Base-by-base conservation (phyloP, 2,113 vertebrate species). In the Brachyistius frenatus region DNA sequence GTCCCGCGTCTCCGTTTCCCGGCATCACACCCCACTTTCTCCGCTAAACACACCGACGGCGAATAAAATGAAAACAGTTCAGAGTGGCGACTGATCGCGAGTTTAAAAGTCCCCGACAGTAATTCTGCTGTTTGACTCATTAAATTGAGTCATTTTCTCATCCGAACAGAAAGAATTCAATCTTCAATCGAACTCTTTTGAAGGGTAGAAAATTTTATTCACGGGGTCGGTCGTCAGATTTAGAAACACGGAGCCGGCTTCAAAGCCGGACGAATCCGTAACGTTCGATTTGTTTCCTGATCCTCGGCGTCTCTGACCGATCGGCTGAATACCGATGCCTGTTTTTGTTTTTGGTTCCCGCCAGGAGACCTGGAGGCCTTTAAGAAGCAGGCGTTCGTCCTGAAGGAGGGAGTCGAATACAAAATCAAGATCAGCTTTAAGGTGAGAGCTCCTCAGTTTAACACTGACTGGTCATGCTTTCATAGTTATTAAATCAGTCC, bases 331-430 rank as follows among this genome's bases (percentile, higher is more conserved):
- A 41, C 5, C 3, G 35, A 54, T 80, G 46, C 32, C 56, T 55
- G 47, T 68, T 14, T 32, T 31, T 14, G 9, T 13, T 30, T 73
- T 52, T 41, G 31, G 7, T 56, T 81, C 56, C 11, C 37, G 46
- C 37, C 66, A 99, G 97, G 96, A 82, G 96, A 98, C 81, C 90
- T 98, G 88, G 97, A 97, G 67, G 90, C 93, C 83, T 97, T 95
- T 71, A 97, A 97, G 94, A 97, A 96, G 73, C 93, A 98, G 73
- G 92, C 95, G 0, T 97, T 98, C 53, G 84, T 96, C 68, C 93
- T 99, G 89, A 98, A 97, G 91, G 97, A 99, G 81, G 97, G 93
- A 0, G 96, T 97, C 53, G 97, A 99, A 46, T 98, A 99, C 89
- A 95, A 92, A 92, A 98, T 99, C 94, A 98, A 98, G 89, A 97